These are phyloP conservation scores for Semicossyphus pulcher DNA, from an alignment of 2,113 vertebrate genomes.

Conservation along the genomic window DNA sequence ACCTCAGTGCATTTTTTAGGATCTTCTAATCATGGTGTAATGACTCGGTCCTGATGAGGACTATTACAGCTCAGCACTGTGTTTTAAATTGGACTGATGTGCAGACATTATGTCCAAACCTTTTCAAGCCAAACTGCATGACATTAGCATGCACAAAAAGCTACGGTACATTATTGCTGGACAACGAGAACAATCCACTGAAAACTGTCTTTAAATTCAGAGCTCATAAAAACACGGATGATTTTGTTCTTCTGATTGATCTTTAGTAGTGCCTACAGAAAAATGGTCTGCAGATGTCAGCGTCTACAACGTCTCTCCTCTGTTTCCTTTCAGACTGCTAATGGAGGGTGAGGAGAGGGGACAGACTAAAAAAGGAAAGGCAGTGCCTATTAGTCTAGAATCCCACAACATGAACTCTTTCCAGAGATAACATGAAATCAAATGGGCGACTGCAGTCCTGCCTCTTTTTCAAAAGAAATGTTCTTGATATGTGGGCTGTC, in stretches of 20 bases:
- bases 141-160: background rate
- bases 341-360: background rate
- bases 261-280: background rate
- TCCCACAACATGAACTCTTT: slow-evolving; percentile 12
- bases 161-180: background rate
- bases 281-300: background rate
- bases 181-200: background rate
- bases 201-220: background rate
- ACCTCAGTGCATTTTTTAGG: background rate
- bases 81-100: background rate
- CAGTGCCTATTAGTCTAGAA: slow-evolving; percentile 16
- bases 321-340: background rate
- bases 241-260: background rate
- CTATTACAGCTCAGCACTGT: background rate
- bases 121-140: background rate
- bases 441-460: slow-evolving; percentile 8
- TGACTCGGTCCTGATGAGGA: background rate
- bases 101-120: background rate
- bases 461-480: slow-evolving; percentile 30
- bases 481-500: slow-evolving; percentile 30
- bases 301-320: background rate
- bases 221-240: background rate
- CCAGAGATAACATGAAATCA: slow-evolving; percentile 26
- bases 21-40: background rate
- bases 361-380: slow-evolving; percentile 7